Percentiles rank a stretch among this genome's conserved stretches.
These are phyloP conservation scores for Urocolius indicus DNA, from an alignment of 2,113 vertebrate genomes.

Conservation along the genomic window DNA sequence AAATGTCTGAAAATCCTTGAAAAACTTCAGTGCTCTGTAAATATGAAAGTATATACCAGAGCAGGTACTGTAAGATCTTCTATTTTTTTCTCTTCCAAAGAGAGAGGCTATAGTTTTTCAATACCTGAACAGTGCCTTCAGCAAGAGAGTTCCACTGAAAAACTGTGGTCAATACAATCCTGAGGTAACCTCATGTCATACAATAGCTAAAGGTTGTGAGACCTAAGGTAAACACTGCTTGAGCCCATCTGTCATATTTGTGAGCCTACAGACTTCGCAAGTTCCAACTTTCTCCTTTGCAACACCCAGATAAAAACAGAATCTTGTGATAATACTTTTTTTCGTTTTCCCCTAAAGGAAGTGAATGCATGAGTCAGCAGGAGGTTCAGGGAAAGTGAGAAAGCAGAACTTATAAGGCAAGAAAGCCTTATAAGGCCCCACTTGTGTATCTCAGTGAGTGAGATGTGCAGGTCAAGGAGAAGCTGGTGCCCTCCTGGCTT, in stretches of 20 bases:
- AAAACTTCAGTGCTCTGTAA: background rate
- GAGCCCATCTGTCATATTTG: background rate
- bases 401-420: background rate
- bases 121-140: background rate
- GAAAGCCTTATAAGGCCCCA: rapidly evolving
- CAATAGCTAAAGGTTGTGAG: background rate
- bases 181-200: background rate
- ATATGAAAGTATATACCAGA: background rate
- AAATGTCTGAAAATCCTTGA: background rate
- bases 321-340: background rate
- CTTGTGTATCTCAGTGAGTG: too few species aligned
- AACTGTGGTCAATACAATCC: background rate
- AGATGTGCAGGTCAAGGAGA: background rate
- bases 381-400: background rate
- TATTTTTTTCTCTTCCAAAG: background rate
- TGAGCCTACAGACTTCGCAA: background rate
- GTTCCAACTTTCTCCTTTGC: background rate
- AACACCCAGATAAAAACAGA: background rate
- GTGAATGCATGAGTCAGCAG: background rate
- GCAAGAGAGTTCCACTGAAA: background rate
- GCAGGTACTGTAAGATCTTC: background rate
- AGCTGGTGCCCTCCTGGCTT: background rate
- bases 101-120: background rate
- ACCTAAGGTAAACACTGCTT: background rate
- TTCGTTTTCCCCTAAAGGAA: background rate